Evolutionary conservation across 1,140 invertebrate species (phyloP).

Genomic region (Bactericera cockerelli): DNA sequence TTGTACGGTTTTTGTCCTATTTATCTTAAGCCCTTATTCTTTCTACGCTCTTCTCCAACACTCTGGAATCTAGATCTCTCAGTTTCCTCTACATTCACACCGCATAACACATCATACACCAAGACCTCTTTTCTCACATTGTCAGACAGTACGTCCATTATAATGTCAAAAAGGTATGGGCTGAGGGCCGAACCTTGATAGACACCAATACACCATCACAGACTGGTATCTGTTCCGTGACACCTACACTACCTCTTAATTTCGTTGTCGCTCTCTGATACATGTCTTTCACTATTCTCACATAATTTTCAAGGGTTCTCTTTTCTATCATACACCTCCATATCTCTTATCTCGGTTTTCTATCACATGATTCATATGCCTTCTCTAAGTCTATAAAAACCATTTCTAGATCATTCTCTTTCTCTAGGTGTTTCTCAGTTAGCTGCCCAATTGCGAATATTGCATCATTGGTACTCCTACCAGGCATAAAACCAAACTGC

Average conservation of each 20-base stretch:
- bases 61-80: neutral
- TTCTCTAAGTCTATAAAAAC: constrained; percentile 9
- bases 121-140: neutral
- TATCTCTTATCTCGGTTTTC: neutral
- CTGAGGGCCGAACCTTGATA: neutral
- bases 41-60: constrained; percentile 4
- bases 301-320: constrained; percentile 3
- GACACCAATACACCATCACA: neutral
- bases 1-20: constrained; percentile 10
- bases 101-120: constrained; percentile 1
- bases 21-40: constrained; percentile 4
- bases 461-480: neutral
- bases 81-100: neutral
- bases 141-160: neutral
- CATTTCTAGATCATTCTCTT: neutral
- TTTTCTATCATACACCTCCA: constrained; percentile 5
- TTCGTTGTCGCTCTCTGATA: constrained; percentile 8
- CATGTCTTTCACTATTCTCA: constrained; percentile 1
- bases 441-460: neutral
- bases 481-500: neutral
- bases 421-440: neutral
- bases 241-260: constrained; percentile 5
- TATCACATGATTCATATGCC: neutral
- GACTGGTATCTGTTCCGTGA: constrained; percentile 2
- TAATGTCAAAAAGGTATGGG: neutral